phyloP scores from a whole-genome alignment of 2,888 invertebrate species.

The Mallateleia sp. region DNA sequence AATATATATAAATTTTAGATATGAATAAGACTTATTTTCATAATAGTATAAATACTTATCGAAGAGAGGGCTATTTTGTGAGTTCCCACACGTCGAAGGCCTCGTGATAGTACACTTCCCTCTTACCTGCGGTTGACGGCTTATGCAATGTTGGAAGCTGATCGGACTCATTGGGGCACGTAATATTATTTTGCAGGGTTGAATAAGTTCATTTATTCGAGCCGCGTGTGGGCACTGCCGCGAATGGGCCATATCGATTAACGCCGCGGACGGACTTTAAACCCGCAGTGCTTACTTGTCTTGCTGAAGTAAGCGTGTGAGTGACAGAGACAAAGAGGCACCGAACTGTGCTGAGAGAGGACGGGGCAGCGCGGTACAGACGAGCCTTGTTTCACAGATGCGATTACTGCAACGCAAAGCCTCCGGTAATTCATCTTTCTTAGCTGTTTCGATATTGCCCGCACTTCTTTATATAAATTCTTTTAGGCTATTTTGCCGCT shows the following conservation, averaged over 20 bases:
- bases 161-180: constrained; percentile 87
- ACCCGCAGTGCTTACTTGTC: constrained; percentile 74
- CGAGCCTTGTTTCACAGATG: constrained; percentile 66
- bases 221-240: constrained; percentile 80
- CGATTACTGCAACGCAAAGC: constrained; percentile 66
- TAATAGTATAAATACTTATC: constrained; percentile 46
- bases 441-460: constrained; percentile 62
- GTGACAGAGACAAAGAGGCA: constrained; percentile 74
- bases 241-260: constrained; percentile 85
- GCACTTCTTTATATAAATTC: constrained; percentile 54
- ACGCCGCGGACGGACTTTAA: constrained; percentile 77
- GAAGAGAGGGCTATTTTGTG: constrained; percentile 21
- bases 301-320: constrained; percentile 76
- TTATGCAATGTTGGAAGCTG: constrained; percentile 88
- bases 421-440: constrained; percentile 71
- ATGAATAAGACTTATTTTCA: neutral
- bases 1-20: too few species aligned
- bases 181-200: constrained; percentile 88
- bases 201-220: constrained; percentile 87
- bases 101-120: constrained; percentile 66
- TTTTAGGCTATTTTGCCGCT: constrained; percentile 12
- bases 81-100: constrained; percentile 46
- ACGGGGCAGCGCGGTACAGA: constrained; percentile 34
- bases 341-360: constrained; percentile 44
- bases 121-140: constrained; percentile 86